Conservation (phyloP, 2,113 vertebrate species). For the Zosterops lateralis region DNA sequence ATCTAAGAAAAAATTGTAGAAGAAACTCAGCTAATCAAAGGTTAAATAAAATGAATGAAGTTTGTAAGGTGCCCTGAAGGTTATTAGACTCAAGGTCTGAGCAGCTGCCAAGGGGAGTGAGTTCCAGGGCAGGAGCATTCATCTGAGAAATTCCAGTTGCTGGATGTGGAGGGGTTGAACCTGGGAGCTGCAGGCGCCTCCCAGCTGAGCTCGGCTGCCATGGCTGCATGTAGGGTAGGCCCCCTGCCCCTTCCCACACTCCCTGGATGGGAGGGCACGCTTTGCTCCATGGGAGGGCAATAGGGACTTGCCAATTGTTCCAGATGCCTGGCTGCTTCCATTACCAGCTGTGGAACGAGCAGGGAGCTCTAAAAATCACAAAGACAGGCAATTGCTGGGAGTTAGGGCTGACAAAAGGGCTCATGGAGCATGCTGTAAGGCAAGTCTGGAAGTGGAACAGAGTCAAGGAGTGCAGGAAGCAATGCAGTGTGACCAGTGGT, state of each 20-base stretch:
- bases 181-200: neutral
- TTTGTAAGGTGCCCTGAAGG: constrained; percentile 19
- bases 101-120: neutral
- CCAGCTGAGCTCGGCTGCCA: neutral
- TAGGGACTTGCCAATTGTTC: neutral
- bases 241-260: neutral
- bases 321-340: neutral
- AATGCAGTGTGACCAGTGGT: neutral
- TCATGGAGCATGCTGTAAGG: neutral
- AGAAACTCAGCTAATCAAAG: neutral
- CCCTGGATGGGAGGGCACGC: neutral
- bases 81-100: constrained; percentile 32
- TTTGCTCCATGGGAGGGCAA: neutral
- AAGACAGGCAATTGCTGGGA: neutral
- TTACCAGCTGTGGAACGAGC: neutral
- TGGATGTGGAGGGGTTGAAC: neutral
- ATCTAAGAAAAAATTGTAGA: neutral
- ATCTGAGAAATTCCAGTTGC: constrained; percentile 5
- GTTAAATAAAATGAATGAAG: constrained; percentile 20
- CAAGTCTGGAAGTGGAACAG: neutral
- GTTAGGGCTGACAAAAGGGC: neutral
- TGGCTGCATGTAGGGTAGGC: neutral
- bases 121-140: neutral
- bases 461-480: neutral
- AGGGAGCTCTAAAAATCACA: neutral